Conservation (phyloP, 2,797 vertebrate genomes). For the Coregonus ussuriensis region DNA sequence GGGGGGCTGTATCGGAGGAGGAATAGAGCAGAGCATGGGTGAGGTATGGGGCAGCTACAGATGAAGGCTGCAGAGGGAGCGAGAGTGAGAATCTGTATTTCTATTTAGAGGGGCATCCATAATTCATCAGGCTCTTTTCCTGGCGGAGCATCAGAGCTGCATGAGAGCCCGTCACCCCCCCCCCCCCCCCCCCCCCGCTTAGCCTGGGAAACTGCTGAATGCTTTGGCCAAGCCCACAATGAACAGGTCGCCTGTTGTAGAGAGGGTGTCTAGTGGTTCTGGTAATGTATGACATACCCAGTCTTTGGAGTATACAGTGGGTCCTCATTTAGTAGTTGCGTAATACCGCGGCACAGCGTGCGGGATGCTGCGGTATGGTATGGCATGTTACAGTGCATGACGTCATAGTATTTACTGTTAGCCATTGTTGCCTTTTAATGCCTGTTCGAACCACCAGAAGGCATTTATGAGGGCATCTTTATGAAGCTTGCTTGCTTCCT, state of each 20-base stretch:
- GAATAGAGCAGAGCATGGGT: neutral
- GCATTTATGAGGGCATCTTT: too few relatives aligned
- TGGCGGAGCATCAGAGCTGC: conserved; percentile 61
- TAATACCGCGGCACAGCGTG: too few relatives aligned
- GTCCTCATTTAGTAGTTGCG: neutral
- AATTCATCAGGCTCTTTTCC: conserved; percentile 69
- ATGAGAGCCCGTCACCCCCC: conserved; percentile 60
- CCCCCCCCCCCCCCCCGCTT: conserved; percentile 15
- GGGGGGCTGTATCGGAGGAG: neutral
- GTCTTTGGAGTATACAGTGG: neutral
- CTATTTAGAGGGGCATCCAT: conserved; percentile 79
- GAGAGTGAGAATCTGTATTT: conserved; percentile 50
- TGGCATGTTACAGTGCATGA: too few relatives aligned
- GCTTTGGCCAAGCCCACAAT: neutral
- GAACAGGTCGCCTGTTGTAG: neutral
- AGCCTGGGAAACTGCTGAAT: neutral
- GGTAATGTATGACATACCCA: neutral
- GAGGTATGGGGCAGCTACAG: neutral
- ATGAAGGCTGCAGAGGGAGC: conserved; percentile 2
- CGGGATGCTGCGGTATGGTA: too few relatives aligned
- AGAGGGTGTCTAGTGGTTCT: neutral
- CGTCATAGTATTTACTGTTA: too few relatives aligned
- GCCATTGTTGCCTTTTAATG: too few relatives aligned
- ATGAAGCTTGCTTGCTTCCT: too few relatives aligned
- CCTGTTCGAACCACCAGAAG: too few relatives aligned